phyloP scores from a whole-genome alignment of 2,888 invertebrate genomes.

The Oligia fasciuncula region DNA sequence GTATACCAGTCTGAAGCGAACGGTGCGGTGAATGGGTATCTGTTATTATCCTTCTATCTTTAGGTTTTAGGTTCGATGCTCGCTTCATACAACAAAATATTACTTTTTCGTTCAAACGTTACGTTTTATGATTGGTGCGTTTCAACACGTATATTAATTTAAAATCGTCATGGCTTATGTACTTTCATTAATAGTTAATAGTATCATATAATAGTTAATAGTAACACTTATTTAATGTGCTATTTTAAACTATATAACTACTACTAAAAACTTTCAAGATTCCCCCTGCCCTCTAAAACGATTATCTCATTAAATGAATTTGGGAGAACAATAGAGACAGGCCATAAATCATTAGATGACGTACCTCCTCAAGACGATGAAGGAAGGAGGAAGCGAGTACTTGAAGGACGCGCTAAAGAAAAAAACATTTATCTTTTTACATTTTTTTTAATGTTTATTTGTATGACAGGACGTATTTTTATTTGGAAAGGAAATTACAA shows the following conservation, averaged over 20 bases:
- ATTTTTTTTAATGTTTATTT: conserved; percentile 12
- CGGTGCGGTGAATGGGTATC: neutral
- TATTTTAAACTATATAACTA: neutral
- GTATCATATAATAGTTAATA: neutral
- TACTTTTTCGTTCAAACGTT: too few relatives aligned
- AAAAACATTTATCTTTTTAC: conserved; percentile 38
- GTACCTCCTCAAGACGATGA: conserved; percentile 35
- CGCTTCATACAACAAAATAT: neutral
- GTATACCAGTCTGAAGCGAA: neutral
- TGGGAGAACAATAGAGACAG: conserved; percentile 48
- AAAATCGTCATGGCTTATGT: neutral
- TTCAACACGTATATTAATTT: neutral
- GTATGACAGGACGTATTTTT: conserved; percentile 30
- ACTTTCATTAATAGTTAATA: too few relatives aligned
- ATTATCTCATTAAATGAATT: conserved; percentile 40
- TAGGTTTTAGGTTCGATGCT: neutral
- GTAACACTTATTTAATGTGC: neutral
- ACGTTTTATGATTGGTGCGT: neutral
- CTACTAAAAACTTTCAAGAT: neutral
- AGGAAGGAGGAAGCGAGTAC: conserved; percentile 63
- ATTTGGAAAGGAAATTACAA: conserved; percentile 22
- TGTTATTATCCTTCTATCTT: neutral
- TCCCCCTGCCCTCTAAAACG: conserved; percentile 8
- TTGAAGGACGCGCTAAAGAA: conserved; percentile 49
- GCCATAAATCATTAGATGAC: conserved; percentile 63